A percentile compares a stretch with the other conserved stretches of the same genome.
Conservation (phyloP, 2,113 vertebrate genomes). For the Myotis lucifugus region DNA sequence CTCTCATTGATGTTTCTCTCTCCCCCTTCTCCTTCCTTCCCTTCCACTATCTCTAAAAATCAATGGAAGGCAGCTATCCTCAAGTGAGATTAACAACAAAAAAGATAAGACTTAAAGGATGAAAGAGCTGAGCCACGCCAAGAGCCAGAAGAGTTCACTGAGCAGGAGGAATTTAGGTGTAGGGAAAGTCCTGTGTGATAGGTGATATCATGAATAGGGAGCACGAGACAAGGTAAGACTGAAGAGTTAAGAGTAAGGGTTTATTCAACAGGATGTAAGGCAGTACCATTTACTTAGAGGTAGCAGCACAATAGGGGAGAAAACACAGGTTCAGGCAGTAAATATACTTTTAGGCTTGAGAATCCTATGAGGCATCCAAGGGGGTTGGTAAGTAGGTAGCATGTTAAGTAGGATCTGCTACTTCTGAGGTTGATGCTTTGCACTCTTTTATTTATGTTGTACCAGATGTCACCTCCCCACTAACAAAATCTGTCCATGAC, state of each 20-base stretch:
- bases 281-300: neutral
- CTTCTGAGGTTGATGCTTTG: neutral
- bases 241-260: neutral
- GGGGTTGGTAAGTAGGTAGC: neutral
- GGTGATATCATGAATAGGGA: neutral
- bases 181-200: neutral
- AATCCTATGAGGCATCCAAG: neutral
- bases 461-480: neutral
- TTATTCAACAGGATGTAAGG: neutral
- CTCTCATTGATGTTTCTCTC: neutral
- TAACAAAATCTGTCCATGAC: slow-evolving; percentile 13
- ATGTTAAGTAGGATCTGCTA: neutral
- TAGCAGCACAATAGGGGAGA: neutral
- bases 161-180: neutral
- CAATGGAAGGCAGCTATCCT: neutral
- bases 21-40: neutral
- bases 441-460: neutral
- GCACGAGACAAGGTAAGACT: neutral
- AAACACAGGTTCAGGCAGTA: neutral
- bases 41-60: neutral
- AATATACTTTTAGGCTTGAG: neutral
- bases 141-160: slow-evolving; percentile 8
- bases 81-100: neutral
- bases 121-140: neutral
- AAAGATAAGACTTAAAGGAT: neutral